A percentile compares a stretch with the other conserved stretches of the same genome.
Evolutionary conservation across 2,888 invertebrate species (phyloP).

Genomic region (Caenorhabditis imperialis): DNA sequence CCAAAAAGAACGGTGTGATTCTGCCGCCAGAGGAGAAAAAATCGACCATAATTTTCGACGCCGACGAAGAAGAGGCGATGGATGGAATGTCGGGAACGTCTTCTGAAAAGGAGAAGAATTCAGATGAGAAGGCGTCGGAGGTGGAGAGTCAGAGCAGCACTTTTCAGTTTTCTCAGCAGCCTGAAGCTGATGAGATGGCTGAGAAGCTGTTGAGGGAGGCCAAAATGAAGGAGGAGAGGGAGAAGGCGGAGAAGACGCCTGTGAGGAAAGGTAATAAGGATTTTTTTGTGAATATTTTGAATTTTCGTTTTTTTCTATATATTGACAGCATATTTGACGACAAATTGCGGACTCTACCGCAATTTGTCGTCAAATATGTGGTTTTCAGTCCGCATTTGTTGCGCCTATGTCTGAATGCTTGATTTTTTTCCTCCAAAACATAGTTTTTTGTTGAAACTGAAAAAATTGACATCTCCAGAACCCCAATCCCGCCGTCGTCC

Average conservation of each 20-base stretch:
- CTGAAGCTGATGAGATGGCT: slow-evolving; percentile 20
- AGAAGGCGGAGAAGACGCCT: background rate
- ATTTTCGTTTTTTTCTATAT: no score
- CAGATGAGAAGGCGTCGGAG: background rate
- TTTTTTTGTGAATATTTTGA: no score
- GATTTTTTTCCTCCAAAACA: no score
- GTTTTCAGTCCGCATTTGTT: no score
- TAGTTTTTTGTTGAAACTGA: no score
- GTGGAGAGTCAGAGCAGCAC: slow-evolving; percentile 3
- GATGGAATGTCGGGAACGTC: slow-evolving; percentile 30
- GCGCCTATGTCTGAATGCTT: no score
- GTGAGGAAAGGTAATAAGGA: no score
- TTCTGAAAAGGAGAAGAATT: background rate
- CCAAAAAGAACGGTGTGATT: background rate
- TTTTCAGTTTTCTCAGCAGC: slow-evolving; percentile 44
- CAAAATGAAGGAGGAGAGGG: background rate
- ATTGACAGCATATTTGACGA: no score
- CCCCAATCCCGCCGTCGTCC: background rate
- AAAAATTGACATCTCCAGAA: no score
- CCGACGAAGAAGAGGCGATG: slow-evolving; percentile 38
- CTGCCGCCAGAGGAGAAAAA: slow-evolving; percentile 14
- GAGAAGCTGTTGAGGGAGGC: slow-evolving; percentile 21
- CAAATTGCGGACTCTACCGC: no score
- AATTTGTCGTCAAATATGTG: no score
- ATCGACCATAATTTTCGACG: background rate